Evolutionary conservation across 2,113 vertebrate genomes (phyloP), one percentile per base, ranked within the genome.

Genomic region (Podocnemis expansa): DNA sequence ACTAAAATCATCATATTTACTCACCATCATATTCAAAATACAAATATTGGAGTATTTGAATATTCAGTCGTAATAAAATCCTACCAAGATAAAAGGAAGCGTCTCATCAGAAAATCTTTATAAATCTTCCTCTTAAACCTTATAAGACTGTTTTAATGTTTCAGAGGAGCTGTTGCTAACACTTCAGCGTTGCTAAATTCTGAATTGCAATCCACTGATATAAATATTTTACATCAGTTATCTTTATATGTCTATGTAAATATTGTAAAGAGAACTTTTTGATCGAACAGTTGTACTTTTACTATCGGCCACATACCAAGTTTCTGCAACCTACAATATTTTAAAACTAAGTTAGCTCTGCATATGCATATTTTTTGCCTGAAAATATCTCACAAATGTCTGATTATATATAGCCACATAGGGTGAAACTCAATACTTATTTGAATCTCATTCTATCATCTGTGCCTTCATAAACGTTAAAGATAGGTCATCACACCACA

Each of bases 21-120:
- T 85, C 96, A 97, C 94, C 96, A 93, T 96, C 96, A 95, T 94
- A 87, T 21, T 89, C 93, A 67, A 82, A 95, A 82, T 93, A 78
- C 79, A 96, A 94, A 55, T 84, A 95, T 89, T 88, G 87, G 84
- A 60, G 14, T 84, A 24, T 45, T 84, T 88, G 81, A 88, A 92
- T 63, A 49, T 95, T 96, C 47, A 91, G 87, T 89, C 91, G 93
- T 95, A 79, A 87, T 82, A 91, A 5, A 88, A 47, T 75, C 82
- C 87, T 88, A 80, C 82, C 76, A 91, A 93, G 85, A 94, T 45
- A 96, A 95, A 95, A 93, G 91, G 88, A 49, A 88, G 56, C 79
- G 41, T n/a, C 85, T 95, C 75, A 85, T 85, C 73, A 16, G 56
- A 90, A 78, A 82, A 22, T 21, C 56, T 92, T 91, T 80, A 88